A percentile compares a stretch with the other conserved stretches of the same genome.
Conservation (phyloP, 23 tunicate genomes). For the Botrylloides violaceus region DNA sequence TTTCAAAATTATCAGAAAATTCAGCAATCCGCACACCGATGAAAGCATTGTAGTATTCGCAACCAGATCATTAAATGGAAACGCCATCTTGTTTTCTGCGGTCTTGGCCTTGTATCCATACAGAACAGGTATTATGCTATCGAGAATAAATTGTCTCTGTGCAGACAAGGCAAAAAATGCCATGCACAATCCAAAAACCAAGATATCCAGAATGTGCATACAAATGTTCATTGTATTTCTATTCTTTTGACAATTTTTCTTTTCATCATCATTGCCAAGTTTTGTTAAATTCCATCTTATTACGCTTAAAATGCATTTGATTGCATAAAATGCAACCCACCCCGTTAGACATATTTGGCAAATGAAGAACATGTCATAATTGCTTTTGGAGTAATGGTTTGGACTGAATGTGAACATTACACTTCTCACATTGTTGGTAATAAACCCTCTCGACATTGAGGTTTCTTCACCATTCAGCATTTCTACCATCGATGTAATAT, state of each 20-base stretch:
- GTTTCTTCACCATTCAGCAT: background rate
- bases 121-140: slow-evolving; percentile 3
- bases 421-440: background rate
- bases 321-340: background rate
- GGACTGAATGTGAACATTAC: slow-evolving; percentile 4
- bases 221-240: background rate
- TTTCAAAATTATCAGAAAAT: slow-evolving; percentile 12
- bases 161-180: slow-evolving; percentile 1
- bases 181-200: background rate
- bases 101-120: slow-evolving; percentile 5
- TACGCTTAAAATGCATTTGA: background rate
- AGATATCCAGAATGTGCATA: background rate
- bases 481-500: background rate
- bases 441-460: background rate
- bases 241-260: background rate
- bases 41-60: background rate
- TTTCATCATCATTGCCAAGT: background rate
- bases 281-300: background rate
- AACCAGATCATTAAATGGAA: background rate
- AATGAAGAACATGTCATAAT: background rate
- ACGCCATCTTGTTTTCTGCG: background rate
- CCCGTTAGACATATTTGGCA: slow-evolving; percentile 2
- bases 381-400: background rate
- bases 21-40: slow-evolving; percentile 4
- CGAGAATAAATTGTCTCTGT: background rate